A percentile compares a stretch with the other conserved stretches of the same genome.
Conservation (phyloP, 2,888 invertebrate species). For the Syrista parreyssii region DNA sequence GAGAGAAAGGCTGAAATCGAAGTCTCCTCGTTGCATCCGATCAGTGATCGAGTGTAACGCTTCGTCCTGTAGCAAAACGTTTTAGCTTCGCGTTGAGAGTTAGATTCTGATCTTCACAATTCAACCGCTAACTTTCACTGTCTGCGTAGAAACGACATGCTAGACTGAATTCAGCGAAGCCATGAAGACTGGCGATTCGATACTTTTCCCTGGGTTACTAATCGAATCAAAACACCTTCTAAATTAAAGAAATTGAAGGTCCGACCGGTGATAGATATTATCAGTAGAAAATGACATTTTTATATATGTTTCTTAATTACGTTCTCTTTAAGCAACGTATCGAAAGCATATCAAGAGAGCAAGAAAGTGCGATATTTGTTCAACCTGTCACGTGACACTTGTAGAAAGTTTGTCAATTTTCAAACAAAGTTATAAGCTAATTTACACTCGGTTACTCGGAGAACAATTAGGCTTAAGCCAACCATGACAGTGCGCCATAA, state of each 20-base stretch:
- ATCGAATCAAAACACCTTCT: no score
- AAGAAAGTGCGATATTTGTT: background rate
- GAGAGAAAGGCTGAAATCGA: background rate
- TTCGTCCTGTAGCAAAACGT: slow-evolving; percentile 12
- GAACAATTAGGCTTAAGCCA: background rate
- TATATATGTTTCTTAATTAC: background rate
- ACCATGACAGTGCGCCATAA: slow-evolving; percentile 29
- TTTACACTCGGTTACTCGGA: background rate
- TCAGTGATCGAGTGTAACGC: background rate
- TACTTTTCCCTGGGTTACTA: background rate
- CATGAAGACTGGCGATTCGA: background rate
- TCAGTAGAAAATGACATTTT: background rate
- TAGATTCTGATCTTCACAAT: slow-evolving; percentile 23
- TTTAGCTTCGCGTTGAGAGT: slow-evolving; percentile 6
- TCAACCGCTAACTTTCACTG: slow-evolving; percentile 41
- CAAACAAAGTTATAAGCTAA: background rate
- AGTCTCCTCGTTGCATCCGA: background rate
- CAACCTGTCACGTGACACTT: background rate
- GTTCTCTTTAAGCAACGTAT: background rate
- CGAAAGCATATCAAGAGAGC: background rate
- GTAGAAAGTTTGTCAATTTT: background rate
- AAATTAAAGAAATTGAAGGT: background rate
- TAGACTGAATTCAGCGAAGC: background rate
- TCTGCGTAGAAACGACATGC: slow-evolving; percentile 14
- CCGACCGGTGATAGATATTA: background rate